These are phyloP conservation scores for Rhodeus uyekii DNA, from an alignment of 2,797 vertebrate species.

Conservation along the genomic window DNA sequence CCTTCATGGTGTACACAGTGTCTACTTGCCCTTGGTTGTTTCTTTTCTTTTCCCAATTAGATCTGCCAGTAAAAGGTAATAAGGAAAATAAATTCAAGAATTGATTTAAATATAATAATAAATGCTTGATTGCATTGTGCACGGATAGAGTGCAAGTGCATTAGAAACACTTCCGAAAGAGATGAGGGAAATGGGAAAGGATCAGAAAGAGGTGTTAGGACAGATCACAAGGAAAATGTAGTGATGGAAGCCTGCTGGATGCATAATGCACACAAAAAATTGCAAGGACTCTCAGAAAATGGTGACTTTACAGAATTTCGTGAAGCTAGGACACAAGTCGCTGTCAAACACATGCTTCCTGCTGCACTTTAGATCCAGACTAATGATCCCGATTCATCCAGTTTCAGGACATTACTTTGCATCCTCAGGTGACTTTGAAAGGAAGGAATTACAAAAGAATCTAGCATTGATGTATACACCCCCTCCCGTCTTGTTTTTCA, in stretches of 20 bases:
- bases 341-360: neutral
- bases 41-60: constrained; percentile 44
- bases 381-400: constrained; percentile 49
- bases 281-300: neutral
- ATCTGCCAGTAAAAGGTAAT: constrained; percentile 56
- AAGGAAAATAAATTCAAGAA: constrained; percentile 55
- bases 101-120: constrained; percentile 57
- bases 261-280: neutral
- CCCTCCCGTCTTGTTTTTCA: constrained; percentile 42
- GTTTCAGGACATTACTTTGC: constrained; percentile 66
- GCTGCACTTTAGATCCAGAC: neutral
- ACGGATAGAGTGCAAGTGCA: constrained; percentile 51
- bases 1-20: constrained; percentile 20
- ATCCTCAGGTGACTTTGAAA: constrained; percentile 61
- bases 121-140: constrained; percentile 61
- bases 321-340: neutral
- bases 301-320: neutral
- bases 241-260: neutral
- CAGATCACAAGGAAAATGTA: neutral
- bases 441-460: constrained; percentile 41
- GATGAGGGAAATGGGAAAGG: constrained; percentile 8
- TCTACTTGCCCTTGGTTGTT: constrained; percentile 45
- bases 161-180: constrained; percentile 21
- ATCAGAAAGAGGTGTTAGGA: neutral
- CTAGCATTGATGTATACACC: constrained; percentile 63